Evolutionary conservation across 2,113 vertebrate species (phyloP).

Genomic region (Puntigrus tetrazona): DNA sequence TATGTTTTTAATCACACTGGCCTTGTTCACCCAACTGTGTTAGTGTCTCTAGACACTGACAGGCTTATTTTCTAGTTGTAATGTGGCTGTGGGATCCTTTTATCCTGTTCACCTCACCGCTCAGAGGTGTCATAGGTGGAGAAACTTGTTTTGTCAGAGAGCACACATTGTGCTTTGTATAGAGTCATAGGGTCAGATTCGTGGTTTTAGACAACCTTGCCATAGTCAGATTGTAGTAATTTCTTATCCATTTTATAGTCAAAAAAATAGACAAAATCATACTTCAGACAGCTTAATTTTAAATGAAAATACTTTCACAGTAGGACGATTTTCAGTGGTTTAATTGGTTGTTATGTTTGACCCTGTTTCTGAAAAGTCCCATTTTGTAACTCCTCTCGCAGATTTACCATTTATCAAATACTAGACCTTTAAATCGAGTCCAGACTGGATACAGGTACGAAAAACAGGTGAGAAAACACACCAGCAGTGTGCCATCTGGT

Average conservation of each 20-base stretch:
- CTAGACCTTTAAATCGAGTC: background rate
- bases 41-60: background rate
- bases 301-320: background rate
- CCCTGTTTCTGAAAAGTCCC: background rate
- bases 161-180: constrained; percentile 8
- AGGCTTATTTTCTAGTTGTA: background rate
- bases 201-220: background rate
- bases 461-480: background rate
- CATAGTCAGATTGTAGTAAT: background rate
- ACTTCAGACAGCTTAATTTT: background rate
- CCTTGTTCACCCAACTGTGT: background rate
- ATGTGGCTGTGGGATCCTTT: background rate
- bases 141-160: background rate
- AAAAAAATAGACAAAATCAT: background rate
- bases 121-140: background rate
- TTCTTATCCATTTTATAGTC: background rate
- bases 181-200: background rate
- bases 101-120: background rate
- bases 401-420: background rate
- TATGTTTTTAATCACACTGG: background rate
- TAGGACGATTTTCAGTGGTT: background rate
- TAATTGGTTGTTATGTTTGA: background rate
- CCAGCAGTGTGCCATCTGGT: too few species aligned
- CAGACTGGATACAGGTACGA: background rate
- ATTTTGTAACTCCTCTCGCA: background rate